phyloP scores from a whole-genome alignment of 2,888 invertebrate species.

The Cacoxenus indagator region DNA sequence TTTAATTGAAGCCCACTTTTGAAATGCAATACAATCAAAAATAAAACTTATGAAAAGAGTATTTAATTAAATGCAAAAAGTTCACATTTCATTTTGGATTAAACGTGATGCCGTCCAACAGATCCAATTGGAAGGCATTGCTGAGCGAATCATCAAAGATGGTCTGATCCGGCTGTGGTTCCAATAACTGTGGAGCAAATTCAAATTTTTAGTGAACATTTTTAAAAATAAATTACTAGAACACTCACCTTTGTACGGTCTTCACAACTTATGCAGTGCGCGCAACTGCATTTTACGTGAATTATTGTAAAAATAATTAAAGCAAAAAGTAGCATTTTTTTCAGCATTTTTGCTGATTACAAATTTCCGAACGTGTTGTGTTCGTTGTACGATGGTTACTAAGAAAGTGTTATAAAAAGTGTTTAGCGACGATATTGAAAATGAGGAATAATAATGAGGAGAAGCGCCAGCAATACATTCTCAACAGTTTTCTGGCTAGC shows the following conservation, averaged over 20 bases:
- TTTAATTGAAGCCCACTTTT: neutral
- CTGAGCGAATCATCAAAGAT: neutral
- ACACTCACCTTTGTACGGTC: neutral
- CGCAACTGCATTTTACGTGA: neutral
- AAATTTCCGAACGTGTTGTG: neutral
- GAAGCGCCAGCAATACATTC: too few relatives aligned
- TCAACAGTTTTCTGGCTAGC: too few relatives aligned
- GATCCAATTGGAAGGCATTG: neutral
- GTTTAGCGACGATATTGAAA: too few relatives aligned
- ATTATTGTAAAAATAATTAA: neutral
- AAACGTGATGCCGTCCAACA: neutral
- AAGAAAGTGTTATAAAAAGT: too few relatives aligned
- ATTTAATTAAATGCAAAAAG: too few relatives aligned
- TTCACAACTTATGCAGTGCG: neutral
- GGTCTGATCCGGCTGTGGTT: neutral
- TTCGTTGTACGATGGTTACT: too few relatives aligned
- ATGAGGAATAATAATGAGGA: too few relatives aligned
- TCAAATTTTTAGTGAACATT: neutral
- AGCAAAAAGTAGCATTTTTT: neutral
- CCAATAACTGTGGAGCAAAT: neutral
- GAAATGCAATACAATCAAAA: neutral
- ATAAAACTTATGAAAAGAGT: too few relatives aligned
- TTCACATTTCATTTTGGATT: neutral
- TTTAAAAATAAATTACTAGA: neutral
- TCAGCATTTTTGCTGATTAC: neutral